Evolutionary conservation across 2,113 vertebrate genomes (phyloP).

Genomic region (Quiscalus mexicanus): DNA sequence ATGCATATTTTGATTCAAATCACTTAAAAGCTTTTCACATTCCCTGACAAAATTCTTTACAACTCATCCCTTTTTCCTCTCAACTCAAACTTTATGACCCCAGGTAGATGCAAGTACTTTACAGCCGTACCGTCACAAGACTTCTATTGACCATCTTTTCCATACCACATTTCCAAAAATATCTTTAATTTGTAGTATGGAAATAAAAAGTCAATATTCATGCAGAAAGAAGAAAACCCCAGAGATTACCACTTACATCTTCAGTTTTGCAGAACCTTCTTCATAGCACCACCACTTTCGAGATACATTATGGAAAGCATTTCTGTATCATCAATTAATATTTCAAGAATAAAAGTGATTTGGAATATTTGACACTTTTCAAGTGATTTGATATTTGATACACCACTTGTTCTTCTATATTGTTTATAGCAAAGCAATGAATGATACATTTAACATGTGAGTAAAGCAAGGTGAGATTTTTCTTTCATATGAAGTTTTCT

Average conservation of each 20-base stretch:
- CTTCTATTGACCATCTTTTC: background rate
- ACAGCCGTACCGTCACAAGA: background rate
- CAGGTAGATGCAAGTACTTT: background rate
- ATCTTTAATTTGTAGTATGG: background rate
- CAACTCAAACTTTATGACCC: accelerated
- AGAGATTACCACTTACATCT: background rate
- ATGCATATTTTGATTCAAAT: background rate
- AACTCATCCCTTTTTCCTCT: background rate
- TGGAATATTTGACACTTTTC: background rate
- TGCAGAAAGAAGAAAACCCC: background rate
- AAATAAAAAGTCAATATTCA: background rate
- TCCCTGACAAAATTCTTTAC: background rate
- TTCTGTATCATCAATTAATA: background rate
- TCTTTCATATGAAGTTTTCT: background rate
- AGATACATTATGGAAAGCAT: background rate
- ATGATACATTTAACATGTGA: background rate
- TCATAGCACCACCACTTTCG: background rate
- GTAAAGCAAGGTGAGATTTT: background rate
- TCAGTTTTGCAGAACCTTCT: background rate
- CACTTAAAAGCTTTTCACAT: background rate
- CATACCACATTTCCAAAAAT: background rate
- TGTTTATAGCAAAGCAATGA: background rate
- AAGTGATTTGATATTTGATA: too few species aligned
- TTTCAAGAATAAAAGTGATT: background rate
- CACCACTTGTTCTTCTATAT: background rate